phyloP scores from a whole-genome alignment of 1,140 invertebrate genomes.

The Oppia nitens region DNA sequence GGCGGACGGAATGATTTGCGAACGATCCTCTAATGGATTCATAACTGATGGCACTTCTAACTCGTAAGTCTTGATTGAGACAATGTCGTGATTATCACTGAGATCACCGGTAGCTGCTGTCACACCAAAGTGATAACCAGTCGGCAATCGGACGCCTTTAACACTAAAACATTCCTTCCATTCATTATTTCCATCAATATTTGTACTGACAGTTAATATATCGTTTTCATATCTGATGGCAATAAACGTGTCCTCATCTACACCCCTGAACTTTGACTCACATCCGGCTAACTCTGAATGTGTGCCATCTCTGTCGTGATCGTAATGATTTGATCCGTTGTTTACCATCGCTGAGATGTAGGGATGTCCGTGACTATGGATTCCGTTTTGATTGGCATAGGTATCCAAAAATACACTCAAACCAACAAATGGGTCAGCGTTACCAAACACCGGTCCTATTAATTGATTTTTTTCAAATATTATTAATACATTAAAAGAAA shows the following conservation, averaged over 20 bases:
- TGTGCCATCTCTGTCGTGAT: slow-evolving; percentile 94
- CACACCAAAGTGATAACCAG: slow-evolving; percentile 85
- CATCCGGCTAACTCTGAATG: slow-evolving; percentile 76
- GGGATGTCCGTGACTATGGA: slow-evolving; percentile 93
- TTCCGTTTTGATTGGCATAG: slow-evolving; percentile 98
- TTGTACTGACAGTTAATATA: slow-evolving; percentile 35
- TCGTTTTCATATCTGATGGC: slow-evolving; percentile 81
- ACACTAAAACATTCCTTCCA: slow-evolving; percentile 91
- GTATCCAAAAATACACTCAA: slow-evolving; percentile 90
- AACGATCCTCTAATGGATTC: slow-evolving; percentile 24
- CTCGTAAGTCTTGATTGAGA: slow-evolving; percentile 69
- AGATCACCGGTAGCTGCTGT: slow-evolving; percentile 92
- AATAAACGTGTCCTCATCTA: slow-evolving; percentile 74
- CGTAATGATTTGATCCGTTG: slow-evolving; percentile 85
- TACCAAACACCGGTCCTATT: slow-evolving; percentile 76
- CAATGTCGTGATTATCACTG: slow-evolving; percentile 83
- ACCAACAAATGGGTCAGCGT: slow-evolving; percentile 76
- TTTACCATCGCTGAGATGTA: slow-evolving; percentile 97
- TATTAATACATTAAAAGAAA: slow-evolving; percentile 9
- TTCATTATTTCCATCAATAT: slow-evolving; percentile 72
- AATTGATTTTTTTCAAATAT: not conserved
- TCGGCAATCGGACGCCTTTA: slow-evolving; percentile 72
- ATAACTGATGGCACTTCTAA: slow-evolving; percentile 35
- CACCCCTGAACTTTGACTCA: slow-evolving; percentile 82
- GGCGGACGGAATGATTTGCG: slow-evolving; percentile 48